Conservation (phyloP, 2,113 vertebrate genomes). For the Chlamydotis undulata region DNA sequence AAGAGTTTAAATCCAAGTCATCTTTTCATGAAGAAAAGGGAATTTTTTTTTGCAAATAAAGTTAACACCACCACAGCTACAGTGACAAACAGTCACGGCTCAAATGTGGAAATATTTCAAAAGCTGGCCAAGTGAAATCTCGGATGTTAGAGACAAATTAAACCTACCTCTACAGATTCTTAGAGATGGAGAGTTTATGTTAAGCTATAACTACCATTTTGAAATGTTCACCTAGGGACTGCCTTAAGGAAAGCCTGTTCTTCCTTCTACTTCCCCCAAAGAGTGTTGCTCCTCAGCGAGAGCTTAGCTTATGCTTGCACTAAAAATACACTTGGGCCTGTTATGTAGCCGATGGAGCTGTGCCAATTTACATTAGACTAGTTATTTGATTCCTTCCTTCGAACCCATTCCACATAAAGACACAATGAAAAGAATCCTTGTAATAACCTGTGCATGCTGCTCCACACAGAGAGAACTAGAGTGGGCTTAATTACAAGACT, state of each 20-base stretch:
- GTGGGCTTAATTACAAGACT: background rate
- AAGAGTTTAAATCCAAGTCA: background rate
- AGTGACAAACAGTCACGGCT: background rate
- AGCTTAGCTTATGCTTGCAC: slow-evolving; percentile 4
- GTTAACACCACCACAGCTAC: background rate
- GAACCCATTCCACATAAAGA: slow-evolving; percentile 47
- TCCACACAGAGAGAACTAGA: background rate
- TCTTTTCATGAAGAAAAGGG: background rate
- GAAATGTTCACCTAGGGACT: background rate
- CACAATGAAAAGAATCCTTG: slow-evolving; percentile 45
- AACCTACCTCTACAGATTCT: background rate
- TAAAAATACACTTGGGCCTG: slow-evolving; percentile 57
- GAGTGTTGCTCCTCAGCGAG: background rate
- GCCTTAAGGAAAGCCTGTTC: background rate
- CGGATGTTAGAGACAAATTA: background rate
- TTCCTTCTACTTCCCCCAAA: background rate
- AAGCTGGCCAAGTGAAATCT: background rate
- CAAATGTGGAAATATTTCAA: background rate
- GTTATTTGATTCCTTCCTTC: slow-evolving; percentile 67
- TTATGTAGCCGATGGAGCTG: slow-evolving; percentile 1
- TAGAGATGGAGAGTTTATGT: background rate
- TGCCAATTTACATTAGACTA: slow-evolving; percentile 60
- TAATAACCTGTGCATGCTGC: slow-evolving; percentile 15
- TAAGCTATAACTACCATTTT: background rate
- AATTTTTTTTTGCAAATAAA: background rate